Percentiles rank a stretch among this genome's conserved stretches.
These are phyloP conservation scores for Nycticryphes semicollaris DNA, from an alignment of 2,113 vertebrate genomes.

Conservation along the genomic window DNA sequence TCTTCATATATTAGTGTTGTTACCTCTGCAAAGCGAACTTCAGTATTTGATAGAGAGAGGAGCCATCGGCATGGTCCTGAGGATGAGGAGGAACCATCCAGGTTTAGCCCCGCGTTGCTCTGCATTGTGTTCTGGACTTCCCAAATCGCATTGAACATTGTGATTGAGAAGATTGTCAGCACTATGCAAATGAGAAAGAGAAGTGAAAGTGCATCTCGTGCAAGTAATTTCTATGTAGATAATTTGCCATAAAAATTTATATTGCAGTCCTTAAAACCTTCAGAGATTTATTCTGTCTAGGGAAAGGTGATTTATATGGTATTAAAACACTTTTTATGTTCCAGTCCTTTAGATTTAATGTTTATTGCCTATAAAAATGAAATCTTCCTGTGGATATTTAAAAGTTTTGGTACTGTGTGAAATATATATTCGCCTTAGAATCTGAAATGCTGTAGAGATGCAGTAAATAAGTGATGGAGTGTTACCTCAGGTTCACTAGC, in stretches of 20 bases:
- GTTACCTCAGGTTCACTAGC: constrained; percentile 32
- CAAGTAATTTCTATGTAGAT: constrained; percentile 83
- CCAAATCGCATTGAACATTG: constrained; percentile 42
- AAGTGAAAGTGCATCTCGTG: constrained; percentile 78
- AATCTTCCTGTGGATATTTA: constrained; percentile 85
- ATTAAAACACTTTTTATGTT: constrained; percentile 86
- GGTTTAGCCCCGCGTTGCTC: neutral
- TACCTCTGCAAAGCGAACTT: neutral
- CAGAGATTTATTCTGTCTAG: constrained; percentile 81
- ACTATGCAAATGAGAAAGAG: constrained; percentile 76
- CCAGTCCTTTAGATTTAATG: constrained; percentile 87
- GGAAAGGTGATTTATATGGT: constrained; percentile 82
- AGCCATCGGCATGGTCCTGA: neutral
- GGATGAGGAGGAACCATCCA: neutral
- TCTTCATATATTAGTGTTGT: neutral
- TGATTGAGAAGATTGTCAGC: constrained; percentile 75
- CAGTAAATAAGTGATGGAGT: constrained; percentile 70
- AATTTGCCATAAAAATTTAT: constrained; percentile 87
- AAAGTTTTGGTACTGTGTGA: constrained; percentile 79
- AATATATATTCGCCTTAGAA: constrained; percentile 74
- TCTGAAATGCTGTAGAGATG: constrained; percentile 66
- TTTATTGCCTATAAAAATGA: constrained; percentile 87
- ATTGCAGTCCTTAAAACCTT: constrained; percentile 80
- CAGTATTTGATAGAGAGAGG: neutral
- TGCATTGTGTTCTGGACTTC: constrained; percentile 8